Conservation (phyloP, 1,140 invertebrate species). For the Linepithema humile region DNA sequence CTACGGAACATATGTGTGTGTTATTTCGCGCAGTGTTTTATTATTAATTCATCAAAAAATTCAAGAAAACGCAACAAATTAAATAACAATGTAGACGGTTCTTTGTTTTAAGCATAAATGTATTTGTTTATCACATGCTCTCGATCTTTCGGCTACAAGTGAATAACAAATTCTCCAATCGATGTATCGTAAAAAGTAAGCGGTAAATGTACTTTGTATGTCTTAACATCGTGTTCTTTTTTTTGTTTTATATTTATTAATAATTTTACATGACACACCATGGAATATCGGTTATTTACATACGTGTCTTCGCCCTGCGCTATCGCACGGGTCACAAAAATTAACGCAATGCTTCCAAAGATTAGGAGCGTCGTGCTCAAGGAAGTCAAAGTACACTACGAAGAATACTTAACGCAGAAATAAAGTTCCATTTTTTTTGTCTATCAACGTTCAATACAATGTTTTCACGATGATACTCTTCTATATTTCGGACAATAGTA, state of each 20-base stretch:
- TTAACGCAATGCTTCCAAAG: conserved; percentile 38
- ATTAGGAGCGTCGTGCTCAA: conserved; percentile 50
- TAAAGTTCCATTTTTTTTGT: conserved; percentile 6
- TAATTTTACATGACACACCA: conserved; percentile 75
- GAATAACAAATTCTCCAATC: conserved; percentile 62
- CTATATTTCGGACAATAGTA: background rate
- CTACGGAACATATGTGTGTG: no score
- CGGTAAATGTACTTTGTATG: conserved; percentile 54
- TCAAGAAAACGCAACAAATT: conserved; percentile 34
- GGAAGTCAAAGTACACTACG: conserved; percentile 28
- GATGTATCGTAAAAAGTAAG: conserved; percentile 67
- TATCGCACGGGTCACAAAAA: conserved; percentile 56
- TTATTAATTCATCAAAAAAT: conserved; percentile 1
- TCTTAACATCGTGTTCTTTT: conserved; percentile 63
- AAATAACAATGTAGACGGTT: conserved; percentile 6
- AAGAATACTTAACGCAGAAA: conserved; percentile 8
- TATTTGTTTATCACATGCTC: conserved; percentile 39
- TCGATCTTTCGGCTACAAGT: conserved; percentile 42
- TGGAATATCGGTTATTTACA: conserved; percentile 72
- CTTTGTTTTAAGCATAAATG: conserved; percentile 51
- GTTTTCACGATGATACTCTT: background rate
- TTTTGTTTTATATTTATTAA: conserved; percentile 77
- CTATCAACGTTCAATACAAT: conserved; percentile 21
- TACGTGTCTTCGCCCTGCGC: conserved; percentile 64
- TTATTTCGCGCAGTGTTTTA: background rate